These are phyloP conservation scores for Aspidiotus destructor DNA, from an alignment of 2,888 invertebrate genomes.

Conservation along the genomic window DNA sequence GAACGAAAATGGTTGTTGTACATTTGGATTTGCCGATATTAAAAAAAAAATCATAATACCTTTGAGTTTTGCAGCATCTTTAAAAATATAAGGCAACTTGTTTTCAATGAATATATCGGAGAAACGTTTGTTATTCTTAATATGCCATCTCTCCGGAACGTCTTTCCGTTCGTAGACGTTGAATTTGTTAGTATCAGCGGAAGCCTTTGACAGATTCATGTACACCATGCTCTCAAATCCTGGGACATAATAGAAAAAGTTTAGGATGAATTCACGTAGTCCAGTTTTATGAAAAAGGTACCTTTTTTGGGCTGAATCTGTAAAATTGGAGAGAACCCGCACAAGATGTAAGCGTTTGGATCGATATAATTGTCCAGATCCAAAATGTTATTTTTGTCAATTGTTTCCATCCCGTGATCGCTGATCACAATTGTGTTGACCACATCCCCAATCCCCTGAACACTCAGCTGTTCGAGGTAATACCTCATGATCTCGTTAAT, in stretches of 20 bases:
- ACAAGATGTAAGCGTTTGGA: conserved; percentile 45
- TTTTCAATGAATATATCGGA: background rate
- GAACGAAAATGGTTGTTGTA: background rate
- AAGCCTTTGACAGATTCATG: conserved; percentile 20
- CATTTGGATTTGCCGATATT: too few species aligned
- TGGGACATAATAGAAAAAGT: background rate
- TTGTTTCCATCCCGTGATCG: conserved; percentile 63
- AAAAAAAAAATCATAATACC: background rate
- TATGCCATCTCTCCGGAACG: conserved; percentile 53
- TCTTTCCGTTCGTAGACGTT: conserved; percentile 52
- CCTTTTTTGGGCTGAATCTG: conserved; percentile 44
- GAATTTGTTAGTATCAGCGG: conserved; percentile 41
- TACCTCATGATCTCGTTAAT: conserved; percentile 50
- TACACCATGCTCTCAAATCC: conserved; percentile 28
- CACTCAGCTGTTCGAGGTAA: conserved; percentile 46
- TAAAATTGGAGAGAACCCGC: conserved; percentile 50
- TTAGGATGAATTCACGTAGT: too few species aligned
- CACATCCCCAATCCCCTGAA: conserved; percentile 45
- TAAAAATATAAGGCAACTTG: background rate
- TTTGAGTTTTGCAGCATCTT: background rate
- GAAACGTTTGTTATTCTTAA: conserved; percentile 44
- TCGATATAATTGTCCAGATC: conserved; percentile 48
- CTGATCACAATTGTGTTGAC: conserved; percentile 59
- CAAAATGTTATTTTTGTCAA: conserved; percentile 48
- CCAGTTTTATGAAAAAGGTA: background rate